Evolutionary conservation across 2,113 vertebrate species (phyloP).

Genomic region (Hemicordylus capensis): DNA sequence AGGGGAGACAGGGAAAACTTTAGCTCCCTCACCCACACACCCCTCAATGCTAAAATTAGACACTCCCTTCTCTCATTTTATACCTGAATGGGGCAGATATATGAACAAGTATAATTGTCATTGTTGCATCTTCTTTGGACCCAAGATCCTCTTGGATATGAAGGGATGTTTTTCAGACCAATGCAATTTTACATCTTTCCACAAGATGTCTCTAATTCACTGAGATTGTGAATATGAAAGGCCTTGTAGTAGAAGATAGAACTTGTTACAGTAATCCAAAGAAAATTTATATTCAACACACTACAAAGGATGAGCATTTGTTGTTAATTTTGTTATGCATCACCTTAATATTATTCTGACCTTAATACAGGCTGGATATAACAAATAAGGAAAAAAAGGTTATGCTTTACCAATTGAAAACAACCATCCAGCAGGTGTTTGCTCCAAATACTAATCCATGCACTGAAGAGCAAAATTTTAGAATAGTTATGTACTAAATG

Average conservation of each 20-base stretch:
- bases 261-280: background rate
- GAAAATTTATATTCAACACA: background rate
- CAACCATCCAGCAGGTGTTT: background rate
- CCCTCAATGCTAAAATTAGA: background rate
- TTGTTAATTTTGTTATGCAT: background rate
- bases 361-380: background rate
- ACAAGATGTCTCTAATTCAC: slow-evolving; percentile 80
- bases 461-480: too few relatives aligned
- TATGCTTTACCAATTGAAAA: background rate
- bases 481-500: background rate
- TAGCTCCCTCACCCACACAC: background rate
- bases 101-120: background rate
- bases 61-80: background rate
- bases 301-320: background rate
- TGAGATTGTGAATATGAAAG: slow-evolving; percentile 18
- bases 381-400: background rate
- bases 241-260: background rate
- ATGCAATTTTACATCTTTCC: slow-evolving; percentile 62
- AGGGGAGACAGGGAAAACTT: background rate
- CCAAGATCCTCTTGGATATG: background rate
- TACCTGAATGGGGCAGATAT: background rate
- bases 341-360: background rate
- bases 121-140: background rate
- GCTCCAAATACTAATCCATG: fast-evolving
- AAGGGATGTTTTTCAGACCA: background rate